Percentiles rank a stretch among this genome's conserved stretches.
phyloP scores from a whole-genome alignment of 2,888 invertebrate genomes.

The Pterostichus niger region DNA sequence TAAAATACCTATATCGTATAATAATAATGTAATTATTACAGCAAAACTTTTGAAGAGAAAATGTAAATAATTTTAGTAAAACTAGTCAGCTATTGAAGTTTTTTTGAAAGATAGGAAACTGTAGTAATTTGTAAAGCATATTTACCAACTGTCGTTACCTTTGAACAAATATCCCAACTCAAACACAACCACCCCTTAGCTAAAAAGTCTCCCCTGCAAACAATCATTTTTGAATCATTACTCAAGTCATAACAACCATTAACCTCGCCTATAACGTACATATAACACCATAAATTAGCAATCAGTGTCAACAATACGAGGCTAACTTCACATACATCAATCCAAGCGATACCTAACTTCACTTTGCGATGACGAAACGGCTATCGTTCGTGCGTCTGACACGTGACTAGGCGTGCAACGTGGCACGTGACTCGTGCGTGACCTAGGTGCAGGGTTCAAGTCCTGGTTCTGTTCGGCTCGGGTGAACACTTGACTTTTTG shows the following conservation, averaged over 20 bases:
- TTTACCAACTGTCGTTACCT: not conserved
- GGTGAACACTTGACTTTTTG: conserved; percentile 8
- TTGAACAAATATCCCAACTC: not conserved
- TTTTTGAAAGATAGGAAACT: no score
- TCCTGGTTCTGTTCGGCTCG: not conserved
- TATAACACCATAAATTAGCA: conserved; percentile 51
- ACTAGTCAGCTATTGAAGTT: no score
- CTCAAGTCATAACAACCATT: conserved; percentile 56
- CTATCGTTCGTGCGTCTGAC: conserved; percentile 13
- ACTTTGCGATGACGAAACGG: conserved; percentile 37
- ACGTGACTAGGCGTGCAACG: conserved; percentile 41
- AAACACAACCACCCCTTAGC: not conserved
- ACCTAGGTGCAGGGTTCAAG: conserved; percentile 11
- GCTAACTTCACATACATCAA: conserved; percentile 22
- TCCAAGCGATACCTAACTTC: conserved; percentile 1
- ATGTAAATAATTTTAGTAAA: no score
- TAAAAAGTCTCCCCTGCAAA: conserved; percentile 23
- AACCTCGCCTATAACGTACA: conserved; percentile 3
- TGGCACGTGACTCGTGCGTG: conserved; percentile 31
- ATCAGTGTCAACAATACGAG: conserved; percentile 22
- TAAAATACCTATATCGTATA: no score
- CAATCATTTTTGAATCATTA: conserved; percentile 56
- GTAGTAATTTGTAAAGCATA: not conserved
- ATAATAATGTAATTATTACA: no score
- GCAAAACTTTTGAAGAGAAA: no score